Conservation (phyloP, 2,113 vertebrate species). For the Hymenochirus boettgeri region DNA sequence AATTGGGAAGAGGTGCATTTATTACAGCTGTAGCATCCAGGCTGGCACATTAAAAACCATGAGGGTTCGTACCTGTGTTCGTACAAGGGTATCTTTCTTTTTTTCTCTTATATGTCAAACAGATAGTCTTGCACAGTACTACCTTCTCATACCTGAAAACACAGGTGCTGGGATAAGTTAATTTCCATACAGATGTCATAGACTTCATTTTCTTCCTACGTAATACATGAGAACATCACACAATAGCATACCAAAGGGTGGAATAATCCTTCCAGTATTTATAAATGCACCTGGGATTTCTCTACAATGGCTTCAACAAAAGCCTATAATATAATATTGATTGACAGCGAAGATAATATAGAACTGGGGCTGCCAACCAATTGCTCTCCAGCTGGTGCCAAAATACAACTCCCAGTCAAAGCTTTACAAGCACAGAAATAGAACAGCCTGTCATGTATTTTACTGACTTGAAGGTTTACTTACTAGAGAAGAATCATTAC, state of each 20-base stretch:
- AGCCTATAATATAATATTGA: slow-evolving; percentile 3
- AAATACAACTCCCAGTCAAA: not conserved
- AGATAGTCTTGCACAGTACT: no score
- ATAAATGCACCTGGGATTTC: slow-evolving; percentile 18
- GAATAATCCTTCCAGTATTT: slow-evolving; percentile 6
- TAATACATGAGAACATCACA: slow-evolving; percentile 7
- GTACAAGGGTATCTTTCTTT: no score
- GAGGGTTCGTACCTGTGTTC: no score
- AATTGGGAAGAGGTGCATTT: no score
- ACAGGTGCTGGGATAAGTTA: not conserved
- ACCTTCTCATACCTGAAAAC: slow-evolving; percentile 18
- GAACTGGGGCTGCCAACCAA: not conserved
- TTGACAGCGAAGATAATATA: slow-evolving; percentile 15
- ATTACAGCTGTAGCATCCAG: no score
- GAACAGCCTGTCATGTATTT: not conserved
- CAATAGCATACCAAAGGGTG: not conserved
- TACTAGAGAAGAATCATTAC: not conserved
- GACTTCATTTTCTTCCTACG: not conserved
- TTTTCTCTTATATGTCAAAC: no score
- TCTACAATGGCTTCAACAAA: slow-evolving; percentile 5
- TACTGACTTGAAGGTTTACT: not conserved
- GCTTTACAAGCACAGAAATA: not conserved
- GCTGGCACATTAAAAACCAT: no score
- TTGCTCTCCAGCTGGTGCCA: not conserved
- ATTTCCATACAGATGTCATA: not conserved